Base-by-base conservation (phyloP, 2,113 vertebrate genomes). In the Callithrix jacchus region DNA sequence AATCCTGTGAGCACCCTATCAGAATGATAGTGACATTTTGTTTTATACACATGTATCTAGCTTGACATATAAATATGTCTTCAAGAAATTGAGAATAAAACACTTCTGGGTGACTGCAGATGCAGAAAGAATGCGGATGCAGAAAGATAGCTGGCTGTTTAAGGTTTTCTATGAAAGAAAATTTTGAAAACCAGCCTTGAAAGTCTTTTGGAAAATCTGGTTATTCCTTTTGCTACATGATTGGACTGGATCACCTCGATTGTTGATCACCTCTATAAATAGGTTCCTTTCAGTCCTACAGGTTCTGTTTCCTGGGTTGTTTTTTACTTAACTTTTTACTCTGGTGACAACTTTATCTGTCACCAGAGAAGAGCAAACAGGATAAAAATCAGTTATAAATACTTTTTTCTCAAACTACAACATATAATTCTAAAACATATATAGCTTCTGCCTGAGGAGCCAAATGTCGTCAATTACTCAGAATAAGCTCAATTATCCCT, bases 131-230 rank as follows among this genome's bases (percentile, higher is more conserved):
- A 27, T 32, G 64, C 12, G 49, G 58, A 92, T 93, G 61, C 47
- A 82, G 49, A 91, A 79, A 74, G 83, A 54, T 5, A 84, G 35
- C 30, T 73, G 85, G 64, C n/a, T 87, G 66, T 45, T 92, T 58
- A 77, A 91, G 45, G 45, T 81, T 66, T 83, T 80, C 93, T 90
- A 13, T 45, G 77, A 42, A 93, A 93, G 79, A 82, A 68, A 45
- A 97, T 94, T 84, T 93, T 95, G 86, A 95, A 97, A 87, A 79
- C 11, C 68, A 93, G 40, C 37, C 70, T 77, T 91, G 64, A 94
- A 87, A 64, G 88, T 76, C 79, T 82, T 97, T 89, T 71, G 61
- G 87, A 91, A 96, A 97, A 97, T 84, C 54, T 91, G 49, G 56
- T 92, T 82, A 81, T 96, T 25, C 58, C 32, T 84, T 89, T 83